These are phyloP conservation scores for Aricia artaxerxes DNA, from an alignment of 2,888 invertebrate species.

Conservation along the genomic window DNA sequence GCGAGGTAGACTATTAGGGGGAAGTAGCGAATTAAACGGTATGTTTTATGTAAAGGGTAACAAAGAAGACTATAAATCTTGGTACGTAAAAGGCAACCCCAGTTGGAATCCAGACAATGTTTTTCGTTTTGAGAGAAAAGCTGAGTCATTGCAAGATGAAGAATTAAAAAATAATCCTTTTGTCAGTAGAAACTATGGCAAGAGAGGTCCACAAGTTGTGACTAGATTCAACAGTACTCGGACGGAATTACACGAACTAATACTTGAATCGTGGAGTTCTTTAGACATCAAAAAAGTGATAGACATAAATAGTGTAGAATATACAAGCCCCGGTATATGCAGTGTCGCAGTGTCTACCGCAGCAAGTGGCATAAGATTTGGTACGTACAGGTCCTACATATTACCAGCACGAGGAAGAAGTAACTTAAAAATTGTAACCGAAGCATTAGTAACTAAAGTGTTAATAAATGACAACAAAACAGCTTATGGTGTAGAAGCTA, in stretches of 20 bases:
- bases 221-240: slow-evolving; percentile 68
- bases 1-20: slow-evolving; percentile 83
- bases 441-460: slow-evolving; percentile 72
- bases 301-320: slow-evolving; percentile 65
- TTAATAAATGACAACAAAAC: slow-evolving; percentile 65
- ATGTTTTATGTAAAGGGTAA: slow-evolving; percentile 80
- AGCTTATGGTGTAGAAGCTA: slow-evolving; percentile 61
- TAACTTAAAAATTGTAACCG: slow-evolving; percentile 65
- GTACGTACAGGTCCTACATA: slow-evolving; percentile 24
- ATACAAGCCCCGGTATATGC: slow-evolving; percentile 55
- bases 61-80: slow-evolving; percentile 70
- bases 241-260: slow-evolving; percentile 49
- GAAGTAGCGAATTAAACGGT: slow-evolving; percentile 77
- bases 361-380: slow-evolving; percentile 19
- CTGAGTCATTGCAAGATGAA: slow-evolving; percentile 67
- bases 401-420: slow-evolving; percentile 41
- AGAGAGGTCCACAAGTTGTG: slow-evolving; percentile 66
- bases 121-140: slow-evolving; percentile 71
- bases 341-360: slow-evolving; percentile 9
- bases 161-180: slow-evolving; percentile 44
- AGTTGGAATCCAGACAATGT: slow-evolving; percentile 80
- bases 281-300: slow-evolving; percentile 62
- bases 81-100: slow-evolving; percentile 74
- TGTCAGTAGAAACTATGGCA: slow-evolving; percentile 56
- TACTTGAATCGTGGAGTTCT: slow-evolving; percentile 64